phyloP scores from a whole-genome alignment of 2,113 vertebrate species.

The Tricholaema leucomelas region DNA sequence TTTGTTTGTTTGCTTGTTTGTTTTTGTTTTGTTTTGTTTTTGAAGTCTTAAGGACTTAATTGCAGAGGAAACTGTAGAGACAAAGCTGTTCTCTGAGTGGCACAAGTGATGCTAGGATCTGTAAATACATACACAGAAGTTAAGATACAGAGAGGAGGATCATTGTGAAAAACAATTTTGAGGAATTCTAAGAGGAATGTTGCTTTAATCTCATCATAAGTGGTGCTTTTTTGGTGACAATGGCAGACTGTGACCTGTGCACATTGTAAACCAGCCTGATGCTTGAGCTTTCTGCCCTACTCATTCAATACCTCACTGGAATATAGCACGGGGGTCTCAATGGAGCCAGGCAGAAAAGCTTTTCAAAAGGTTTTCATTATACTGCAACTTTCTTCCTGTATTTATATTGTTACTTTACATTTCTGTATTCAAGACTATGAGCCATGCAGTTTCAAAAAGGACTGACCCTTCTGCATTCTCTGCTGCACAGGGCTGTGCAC shows the following conservation, averaged over 20 bases:
- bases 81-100: neutral
- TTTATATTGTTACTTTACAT: neutral
- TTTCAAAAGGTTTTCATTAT: fast-evolving
- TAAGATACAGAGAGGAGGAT: neutral
- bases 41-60: neutral
- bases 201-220: neutral
- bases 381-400: neutral
- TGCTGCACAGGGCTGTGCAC: neutral
- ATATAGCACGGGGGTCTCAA: neutral
- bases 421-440: neutral
- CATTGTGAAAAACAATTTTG: neutral
- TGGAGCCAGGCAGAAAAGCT: neutral
- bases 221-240: neutral
- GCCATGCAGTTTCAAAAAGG: neutral
- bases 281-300: neutral
- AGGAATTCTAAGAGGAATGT: fast-evolving
- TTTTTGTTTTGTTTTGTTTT: neutral
- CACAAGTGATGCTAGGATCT: fast-evolving
- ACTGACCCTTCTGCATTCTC: neutral
- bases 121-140: neutral
- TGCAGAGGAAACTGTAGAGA: neutral
- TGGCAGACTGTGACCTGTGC: fast-evolving
- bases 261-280: neutral
- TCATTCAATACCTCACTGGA: neutral
- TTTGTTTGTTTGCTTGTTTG: neutral